phyloP scores from a whole-genome alignment of 2,888 invertebrate species.

The Ypsolopha scabrella region DNA sequence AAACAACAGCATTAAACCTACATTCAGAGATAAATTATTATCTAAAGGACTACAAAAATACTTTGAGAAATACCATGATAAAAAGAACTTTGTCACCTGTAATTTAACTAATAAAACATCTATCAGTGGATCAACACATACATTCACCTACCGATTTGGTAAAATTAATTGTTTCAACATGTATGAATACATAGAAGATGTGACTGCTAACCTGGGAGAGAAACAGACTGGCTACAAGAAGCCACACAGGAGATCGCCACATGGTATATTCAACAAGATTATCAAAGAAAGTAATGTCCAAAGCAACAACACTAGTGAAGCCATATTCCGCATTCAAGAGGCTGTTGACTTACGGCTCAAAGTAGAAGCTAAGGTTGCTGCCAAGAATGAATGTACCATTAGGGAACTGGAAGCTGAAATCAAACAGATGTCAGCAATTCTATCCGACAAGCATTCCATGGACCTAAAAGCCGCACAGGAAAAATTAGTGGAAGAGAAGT shows the following conservation, averaged over 20 bases:
- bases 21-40: constrained; percentile 73
- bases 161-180: constrained; percentile 66
- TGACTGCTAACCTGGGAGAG: constrained; percentile 67
- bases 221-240: constrained; percentile 59
- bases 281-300: constrained; percentile 50
- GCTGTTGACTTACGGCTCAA: constrained; percentile 48
- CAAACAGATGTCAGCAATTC: constrained; percentile 50
- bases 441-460: constrained; percentile 45
- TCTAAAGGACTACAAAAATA: constrained; percentile 72
- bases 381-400: constrained; percentile 47
- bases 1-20: constrained; percentile 64
- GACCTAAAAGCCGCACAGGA: constrained; percentile 39
- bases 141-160: constrained; percentile 73
- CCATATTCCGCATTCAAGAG: constrained; percentile 52
- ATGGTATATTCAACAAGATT: constrained; percentile 53
- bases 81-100: constrained; percentile 73
- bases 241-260: constrained; percentile 32
- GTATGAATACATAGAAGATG: constrained; percentile 64
- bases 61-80: constrained; percentile 63
- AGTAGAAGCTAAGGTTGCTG: constrained; percentile 50
- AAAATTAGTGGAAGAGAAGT: constrained; percentile 36
- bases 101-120: constrained; percentile 67
- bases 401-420: constrained; percentile 58
- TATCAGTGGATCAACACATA: constrained; percentile 68
- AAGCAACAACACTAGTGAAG: constrained; percentile 44